Base-by-base conservation (phyloP, 2,797 vertebrate genomes). In the Crocidura indochinensis region DNA sequence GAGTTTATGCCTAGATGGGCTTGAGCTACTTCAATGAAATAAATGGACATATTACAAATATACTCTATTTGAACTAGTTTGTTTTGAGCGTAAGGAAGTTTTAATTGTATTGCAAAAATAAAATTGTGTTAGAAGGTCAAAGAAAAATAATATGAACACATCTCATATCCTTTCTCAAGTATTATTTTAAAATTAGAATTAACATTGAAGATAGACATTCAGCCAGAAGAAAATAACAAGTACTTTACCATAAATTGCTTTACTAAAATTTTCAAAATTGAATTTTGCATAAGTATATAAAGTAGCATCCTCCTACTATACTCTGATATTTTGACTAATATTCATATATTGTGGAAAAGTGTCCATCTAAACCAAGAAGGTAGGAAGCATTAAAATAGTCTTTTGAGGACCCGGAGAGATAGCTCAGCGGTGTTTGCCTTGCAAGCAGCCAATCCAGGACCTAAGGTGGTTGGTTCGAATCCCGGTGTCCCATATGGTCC, bases 1-100 rank as follows among this genome's bases (percentile, higher is more conserved):
- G 69, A 89, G 27, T 89, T 87, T 95, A 89, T 82, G 51, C 64
- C 29, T 92, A 80, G 29, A 29, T 95, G 22, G 20, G 56, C 87
- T 88, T 85, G 80, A 85, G 64, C 73, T 87, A 83, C 74, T 89
- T 85, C 74, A 86, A 89, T 91, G 73, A 93, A 87, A 91, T 88
- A 92, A 94, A 60, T 78, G 76, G 78, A 88, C 47, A 79, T 69
- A 76, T 49, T 88, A 71, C 27, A 81, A 91, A 78, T 75, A 44
- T 80, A 84, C 62, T 93, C 24, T 83, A 90, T 72, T 79, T 90
- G 22, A 86, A 49, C 11, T 91, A 77, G 14, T 77, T 46, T 84
- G 15, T n/a, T 82, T 85, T 44, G 46, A 87, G 47, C 74, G 17
- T 9, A 49, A 82, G 27, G 4, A 15, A 2, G 0, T 11, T 26